Base-by-base conservation (phyloP, 1,140 invertebrate species). In the Drosophila subpulchrella region DNA sequence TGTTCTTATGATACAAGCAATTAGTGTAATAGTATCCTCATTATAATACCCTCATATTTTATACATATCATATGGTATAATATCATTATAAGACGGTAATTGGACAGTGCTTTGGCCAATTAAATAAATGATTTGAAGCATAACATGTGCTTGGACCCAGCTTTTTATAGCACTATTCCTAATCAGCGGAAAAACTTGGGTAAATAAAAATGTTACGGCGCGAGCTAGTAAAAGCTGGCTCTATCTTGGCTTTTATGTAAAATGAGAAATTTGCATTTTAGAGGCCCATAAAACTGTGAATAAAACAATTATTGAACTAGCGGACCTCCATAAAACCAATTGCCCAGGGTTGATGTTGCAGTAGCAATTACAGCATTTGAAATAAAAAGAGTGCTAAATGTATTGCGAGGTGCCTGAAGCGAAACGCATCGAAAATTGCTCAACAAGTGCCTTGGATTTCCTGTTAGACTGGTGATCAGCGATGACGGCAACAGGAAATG, bases 401-500 rank as follows among this genome's bases (percentile, higher is more conserved):
- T 36, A 24, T 12, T 27, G 36, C 50, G 15, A n/a, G 39, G 5
- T 30, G 47, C 38, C 36, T 24, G 30, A 27, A 42, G 30, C 47
- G 15, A 4, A 71, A 58, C 53, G 67, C 65, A 70, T 71, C 36
- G 53, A 70, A 71, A 71, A 58, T 71, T 39, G 36, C 65, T 27
- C 12, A 71, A 70, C 67, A 39, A 71, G 67, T 50, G 62, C 38
- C 39, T 2, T 34, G 20, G 67, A 70, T 68, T 71, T 71, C 67
- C 67, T 71, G 67, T 71, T 12, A 39, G 20, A 51, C 58, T 61
- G 36, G 47, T 39, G 34, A 61, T 56, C 30, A 39, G 24, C 36
- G 48, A 50, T 36, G 59, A 50, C 61, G 44, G 20, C 42, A 55
- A 82, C 83, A 81, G 83, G 83, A 86, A 88, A 80, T 82, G 76